Evolutionary conservation across 2,797 vertebrate genomes (phyloP), one percentile per base, ranked within the genome.

Genomic region (Botia almorhae): DNA sequence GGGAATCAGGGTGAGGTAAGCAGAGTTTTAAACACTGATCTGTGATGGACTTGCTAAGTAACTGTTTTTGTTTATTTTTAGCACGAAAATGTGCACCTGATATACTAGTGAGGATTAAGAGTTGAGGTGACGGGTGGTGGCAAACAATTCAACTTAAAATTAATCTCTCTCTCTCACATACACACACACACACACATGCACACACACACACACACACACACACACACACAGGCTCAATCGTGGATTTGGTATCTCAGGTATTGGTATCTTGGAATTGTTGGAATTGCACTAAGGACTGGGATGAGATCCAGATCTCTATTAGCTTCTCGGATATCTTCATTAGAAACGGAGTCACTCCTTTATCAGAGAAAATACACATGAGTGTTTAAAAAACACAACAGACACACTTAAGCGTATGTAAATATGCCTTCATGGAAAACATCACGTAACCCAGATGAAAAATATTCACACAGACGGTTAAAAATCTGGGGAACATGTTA

Each of bases 241-340:
- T 39, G 10, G 29, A 55, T 76, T 6, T 39, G n/a, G 2, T 46
- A 7, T 76, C 50, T 68, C 33, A 68, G 74, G 74, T n/a, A n/a
- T n/a, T n/a, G n/a, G n/a, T n/a, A n/a, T 29, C 56, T 74, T 26
- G 5, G 21, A 74, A 61, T 26, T 14, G 39, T 74, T 63, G 50
- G 17, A 63, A 75, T 63, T 51, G 29, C 50, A 50, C 33, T 33
- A 48, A 48, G 10, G 2, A 67, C 50, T 13, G 0, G 0, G 10
- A 56, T 56, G 1, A 43, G 29, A 53, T 50, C n/a, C 61, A 23
- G 29, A 74, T 26, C 39, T 56, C 39, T 56, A 17, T 29, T 4
- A 48, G 39, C 61, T 33, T 75, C 60, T 75, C 60, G 11, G 74
- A 65, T 33, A 23, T 11, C 13, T 76, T 36, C 14, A 63, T 61